Base-by-base conservation (phyloP, 92 coral and sea anemone species). In the Umimayanthus kanabou region DNA sequence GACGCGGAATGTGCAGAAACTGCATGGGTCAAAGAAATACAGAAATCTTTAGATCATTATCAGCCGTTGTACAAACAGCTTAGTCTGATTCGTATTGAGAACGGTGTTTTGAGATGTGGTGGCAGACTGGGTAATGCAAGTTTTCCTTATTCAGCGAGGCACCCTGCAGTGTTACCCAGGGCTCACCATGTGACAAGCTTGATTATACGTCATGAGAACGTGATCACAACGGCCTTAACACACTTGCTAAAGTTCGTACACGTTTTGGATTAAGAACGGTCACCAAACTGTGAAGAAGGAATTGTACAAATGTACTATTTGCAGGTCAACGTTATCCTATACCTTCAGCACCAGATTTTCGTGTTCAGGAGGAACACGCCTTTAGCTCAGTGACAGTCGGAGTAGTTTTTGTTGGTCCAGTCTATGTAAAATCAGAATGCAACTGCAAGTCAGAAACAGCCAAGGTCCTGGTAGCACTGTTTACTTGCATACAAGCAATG, bases 361-460 rank as follows among this genome's bases (percentile, higher is more conserved):
- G 90, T 79, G 90, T 87, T 39, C 55, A 64, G 47, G 85, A 61
- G n/a, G 89, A 64, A n/a, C 85, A n/a, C 33, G 77, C 89, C 26
- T 87, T 87, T 28, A 78, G 39, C 16, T 45, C 1, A 33, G 37
- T 33, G 37, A 33, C 43, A 26, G 77, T 76, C 0, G 90, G 90
- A 39, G 79, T 79, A 23, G 85, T 66, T 40, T 79, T 87, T 67
- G 90, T 80, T 47, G 78, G 85, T 43, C 71, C 85, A 1, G 29
- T 87, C 8, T 87, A 79, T 39, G 76, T 28, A 2, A 87, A 65
- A 14, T 2, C 40, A 4, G 66, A 78, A 0, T 47, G 82, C 25
- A 13, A 78, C 25, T 47, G 65, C 81, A 13, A 47, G 49, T 39
- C 81, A 26, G 81, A 77, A 49, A 77, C 26, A 64, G 40, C 23